These are phyloP conservation scores for Branchinecta lindahli DNA, from an alignment of 1,140 invertebrate genomes.

Conservation along the genomic window DNA sequence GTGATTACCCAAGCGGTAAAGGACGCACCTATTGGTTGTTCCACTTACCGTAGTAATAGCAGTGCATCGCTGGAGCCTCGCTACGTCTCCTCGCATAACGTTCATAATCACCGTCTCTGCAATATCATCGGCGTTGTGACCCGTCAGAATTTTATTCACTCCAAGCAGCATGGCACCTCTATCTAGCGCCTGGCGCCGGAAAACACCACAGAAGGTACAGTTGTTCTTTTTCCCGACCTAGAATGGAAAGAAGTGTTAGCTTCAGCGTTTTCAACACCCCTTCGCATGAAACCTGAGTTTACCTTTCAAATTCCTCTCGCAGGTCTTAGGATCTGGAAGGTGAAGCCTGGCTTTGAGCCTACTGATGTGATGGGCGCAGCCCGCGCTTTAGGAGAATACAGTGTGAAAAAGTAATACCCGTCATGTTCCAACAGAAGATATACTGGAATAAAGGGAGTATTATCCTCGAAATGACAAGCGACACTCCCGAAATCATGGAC, in stretches of 20 bases:
- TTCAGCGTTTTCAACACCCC: neutral
- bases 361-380: too few relatives aligned
- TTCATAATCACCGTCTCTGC: conserved; percentile 99
- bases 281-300: neutral
- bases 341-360: too few relatives aligned
- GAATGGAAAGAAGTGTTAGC: conserved; percentile 11
- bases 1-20: too few relatives aligned
- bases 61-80: conserved; percentile 76
- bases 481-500: too few relatives aligned
- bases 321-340: too few relatives aligned
- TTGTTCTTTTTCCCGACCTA: conserved; percentile 94
- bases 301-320: too few relatives aligned
- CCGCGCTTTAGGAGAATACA: too few relatives aligned
- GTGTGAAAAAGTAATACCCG: too few relatives aligned
- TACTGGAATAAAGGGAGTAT: too few relatives aligned
- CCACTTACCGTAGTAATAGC: conserved; percentile 59
- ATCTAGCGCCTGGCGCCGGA: conserved; percentile 87
- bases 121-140: conserved; percentile 99
- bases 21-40: too few relatives aligned
- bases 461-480: too few relatives aligned
- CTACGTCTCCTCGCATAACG: conserved; percentile 88
- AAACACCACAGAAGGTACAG: conserved; percentile 97
- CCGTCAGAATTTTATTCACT: conserved; percentile 88
- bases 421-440: too few relatives aligned
- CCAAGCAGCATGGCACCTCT: conserved; percentile 69